Evolutionary conservation across 2,888 invertebrate genomes (phyloP).

Genomic region (Mimachlamys varia): DNA sequence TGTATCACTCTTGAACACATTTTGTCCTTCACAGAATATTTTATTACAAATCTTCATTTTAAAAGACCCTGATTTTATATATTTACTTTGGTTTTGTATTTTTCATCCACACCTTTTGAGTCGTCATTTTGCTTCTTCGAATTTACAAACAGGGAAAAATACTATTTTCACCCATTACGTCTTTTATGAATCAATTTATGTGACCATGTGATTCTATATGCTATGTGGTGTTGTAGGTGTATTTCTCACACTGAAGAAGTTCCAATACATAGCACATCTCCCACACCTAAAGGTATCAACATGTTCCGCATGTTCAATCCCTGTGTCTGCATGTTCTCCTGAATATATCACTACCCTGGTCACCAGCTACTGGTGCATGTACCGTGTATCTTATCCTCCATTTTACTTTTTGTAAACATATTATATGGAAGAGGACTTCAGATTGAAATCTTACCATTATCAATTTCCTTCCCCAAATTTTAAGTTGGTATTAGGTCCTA

Average conservation of each 20-base stretch:
- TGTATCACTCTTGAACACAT: no score
- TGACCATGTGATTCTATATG: neutral
- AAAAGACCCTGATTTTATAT: no score
- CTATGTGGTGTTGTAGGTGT: slow-evolving; percentile 84
- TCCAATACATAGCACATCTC: slow-evolving; percentile 96
- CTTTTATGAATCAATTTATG: neutral
- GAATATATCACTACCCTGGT: neutral
- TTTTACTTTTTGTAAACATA: neutral
- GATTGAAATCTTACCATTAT: neutral
- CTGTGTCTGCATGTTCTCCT: neutral
- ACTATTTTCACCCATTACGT: neutral
- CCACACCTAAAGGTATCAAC: slow-evolving; percentile 94
- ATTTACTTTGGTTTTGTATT: no score
- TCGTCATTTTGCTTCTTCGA: no score
- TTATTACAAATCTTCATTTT: no score
- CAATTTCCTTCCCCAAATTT: neutral
- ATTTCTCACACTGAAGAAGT: slow-evolving; percentile 95
- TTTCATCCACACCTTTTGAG: no score
- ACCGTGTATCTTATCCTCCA: neutral
- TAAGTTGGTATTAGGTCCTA: neutral
- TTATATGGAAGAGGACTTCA: neutral
- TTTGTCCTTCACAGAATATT: no score
- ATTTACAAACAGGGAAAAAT: neutral
- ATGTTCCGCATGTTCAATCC: neutral
- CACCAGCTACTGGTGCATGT: slow-evolving; percentile 28